These are phyloP conservation scores for Epistrophella euchroma DNA, from an alignment of 2,888 invertebrate genomes.

Conservation along the genomic window DNA sequence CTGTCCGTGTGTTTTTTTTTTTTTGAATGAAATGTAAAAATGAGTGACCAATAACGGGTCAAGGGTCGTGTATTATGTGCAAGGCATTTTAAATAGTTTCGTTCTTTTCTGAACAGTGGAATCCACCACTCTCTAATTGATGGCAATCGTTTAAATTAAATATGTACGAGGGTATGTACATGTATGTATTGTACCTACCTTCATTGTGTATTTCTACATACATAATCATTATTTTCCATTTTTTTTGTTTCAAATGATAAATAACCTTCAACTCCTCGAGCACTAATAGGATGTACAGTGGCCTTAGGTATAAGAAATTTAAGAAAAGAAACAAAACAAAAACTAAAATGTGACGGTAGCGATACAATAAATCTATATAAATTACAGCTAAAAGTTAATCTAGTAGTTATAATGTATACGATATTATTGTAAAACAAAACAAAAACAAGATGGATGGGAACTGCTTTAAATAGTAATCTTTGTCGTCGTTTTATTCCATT, in stretches of 20 bases:
- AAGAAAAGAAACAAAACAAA: background rate
- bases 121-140: too few relatives aligned
- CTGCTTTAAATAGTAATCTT: slow-evolving; percentile 46
- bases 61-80: too few relatives aligned
- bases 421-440: slow-evolving; percentile 42
- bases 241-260: background rate
- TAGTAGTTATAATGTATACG: slow-evolving; percentile 45
- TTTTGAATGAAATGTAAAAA: too few relatives aligned
- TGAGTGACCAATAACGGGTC: too few relatives aligned
- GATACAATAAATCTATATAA: slow-evolving; percentile 72
- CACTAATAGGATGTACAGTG: slow-evolving; percentile 37
- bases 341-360: slow-evolving; percentile 59
- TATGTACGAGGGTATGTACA: too few relatives aligned
- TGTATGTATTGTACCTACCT: too few relatives aligned
- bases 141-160: too few relatives aligned
- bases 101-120: too few relatives aligned
- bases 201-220: too few relatives aligned
- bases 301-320: slow-evolving; percentile 53
- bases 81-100: too few relatives aligned
- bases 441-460: slow-evolving; percentile 10
- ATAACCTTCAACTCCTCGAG: background rate
- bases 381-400: slow-evolving; percentile 26
- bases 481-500: slow-evolving; percentile 48
- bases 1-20: too few relatives aligned
- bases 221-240: too few relatives aligned